These are phyloP conservation scores for Cyrtonyx montezumae DNA, from an alignment of 2,113 vertebrate species.

Conservation along the genomic window DNA sequence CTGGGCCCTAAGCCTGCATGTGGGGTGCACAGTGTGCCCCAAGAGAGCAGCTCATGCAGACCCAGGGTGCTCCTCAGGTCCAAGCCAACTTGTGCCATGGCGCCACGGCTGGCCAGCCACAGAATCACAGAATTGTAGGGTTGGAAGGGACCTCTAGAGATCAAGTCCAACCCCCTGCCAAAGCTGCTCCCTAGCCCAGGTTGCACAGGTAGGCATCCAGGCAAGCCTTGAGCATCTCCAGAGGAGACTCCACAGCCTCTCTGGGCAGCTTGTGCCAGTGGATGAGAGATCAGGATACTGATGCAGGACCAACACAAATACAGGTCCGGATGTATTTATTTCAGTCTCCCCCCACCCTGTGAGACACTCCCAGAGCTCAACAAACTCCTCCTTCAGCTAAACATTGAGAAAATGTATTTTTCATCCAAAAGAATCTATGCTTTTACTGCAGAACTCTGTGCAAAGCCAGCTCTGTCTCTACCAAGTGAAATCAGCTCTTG, in stretches of 20 bases:
- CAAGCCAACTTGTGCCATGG: accelerated
- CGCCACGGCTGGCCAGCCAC: neutral
- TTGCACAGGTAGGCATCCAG: no score
- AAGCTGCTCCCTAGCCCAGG: no score
- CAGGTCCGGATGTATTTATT: neutral
- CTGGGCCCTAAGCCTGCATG: accelerated
- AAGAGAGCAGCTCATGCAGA: neutral
- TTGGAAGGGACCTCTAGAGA: no score
- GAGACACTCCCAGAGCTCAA: neutral
- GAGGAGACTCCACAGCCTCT: no score
- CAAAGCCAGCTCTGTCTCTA: neutral
- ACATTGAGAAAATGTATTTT: neutral
- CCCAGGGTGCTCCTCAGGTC: neutral
- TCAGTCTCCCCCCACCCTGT: neutral
- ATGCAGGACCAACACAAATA: neutral
- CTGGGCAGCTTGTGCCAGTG: no score
- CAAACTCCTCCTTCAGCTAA: neutral
- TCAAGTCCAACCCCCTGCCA: no score
- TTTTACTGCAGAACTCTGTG: neutral
- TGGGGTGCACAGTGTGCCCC: accelerated
- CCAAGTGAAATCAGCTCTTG: neutral
- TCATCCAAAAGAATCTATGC: accelerated
- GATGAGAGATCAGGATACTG: neutral
- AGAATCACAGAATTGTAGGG: no score
- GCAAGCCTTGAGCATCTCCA: no score